Base-by-base conservation (phyloP, 2,888 invertebrate genomes). In the Apodemia duryi region DNA sequence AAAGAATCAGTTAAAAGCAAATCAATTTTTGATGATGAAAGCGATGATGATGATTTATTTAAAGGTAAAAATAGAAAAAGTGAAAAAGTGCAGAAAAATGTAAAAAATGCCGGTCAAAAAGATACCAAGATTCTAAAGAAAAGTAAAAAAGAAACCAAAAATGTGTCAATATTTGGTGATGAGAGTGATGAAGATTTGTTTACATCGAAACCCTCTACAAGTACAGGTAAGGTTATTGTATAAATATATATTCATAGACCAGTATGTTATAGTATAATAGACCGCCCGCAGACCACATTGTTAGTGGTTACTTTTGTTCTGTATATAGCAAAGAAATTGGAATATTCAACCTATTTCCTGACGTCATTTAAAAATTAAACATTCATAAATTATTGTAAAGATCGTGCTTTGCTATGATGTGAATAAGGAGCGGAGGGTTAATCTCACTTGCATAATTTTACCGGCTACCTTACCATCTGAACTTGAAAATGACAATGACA, bases 131-230 rank as follows among this genome's bases (percentile, higher is more conserved):
- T 72, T 69, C 71, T 71, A 66, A 71, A 67, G 67, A 72, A 69
- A 63, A 66, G 68, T 67, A 32, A 72, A 28, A 75, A 75, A 38
- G 76, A 78, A 6, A 35, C 38, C 21, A 61, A 43, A 7, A 83
- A 81, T 69, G 72, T 70, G 38, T 79, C 84, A 11, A 72, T 91
- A 43, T 91, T 92, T 60, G 84, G 82, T 63, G 90, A 88, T 72
- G 87, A 85, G 65, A 80, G 77, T 70, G 86, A 83, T 70, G 84
- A 84, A 69, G 84, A 86, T 68, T 70, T 92, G 28, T 91, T 90
- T 72, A 81, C 80, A 1, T 74, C 74, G 4, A 85, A 80, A 69
- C 70, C 72, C 21, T 78, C 76, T 66, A 81, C 74, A 65, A 64
- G 62, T 38, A 62, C 67, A 68, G 83, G 84, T 86, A 62, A 81